Base-by-base conservation (phyloP, 2,113 vertebrate species). In the Macroglossus sobrinus region DNA sequence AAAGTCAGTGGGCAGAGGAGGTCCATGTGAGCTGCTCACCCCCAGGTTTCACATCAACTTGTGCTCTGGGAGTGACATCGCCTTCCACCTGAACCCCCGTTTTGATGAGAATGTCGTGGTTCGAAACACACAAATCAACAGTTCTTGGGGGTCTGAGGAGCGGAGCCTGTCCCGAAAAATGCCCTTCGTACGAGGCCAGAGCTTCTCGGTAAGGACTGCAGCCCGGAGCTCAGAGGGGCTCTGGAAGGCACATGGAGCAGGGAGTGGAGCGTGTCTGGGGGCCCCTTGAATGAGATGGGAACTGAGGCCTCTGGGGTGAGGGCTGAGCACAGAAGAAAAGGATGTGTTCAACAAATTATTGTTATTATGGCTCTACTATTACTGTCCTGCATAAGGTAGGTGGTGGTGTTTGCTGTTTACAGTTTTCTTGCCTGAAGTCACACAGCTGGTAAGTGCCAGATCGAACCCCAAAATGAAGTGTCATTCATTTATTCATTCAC, bases 11-110 rank as follows among this genome's bases (percentile, higher is more conserved):
- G 24, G 35, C 43, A 28, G 30, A 68, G 57, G n/a, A 66, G 19
- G 30, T 30, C 50, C 40, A 26, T 66, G 35, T 13, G 85, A 14
- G 28, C 45, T 43, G 3, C 26, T 35, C 16, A 18, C 14, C 40
- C 28, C 63, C 85, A 99, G 99, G 88, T 98, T 99, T 89, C 1
- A 50, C 24, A 91, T 99, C 95, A 98, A 99, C 92, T 97, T 99
- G 28, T 55, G 93, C 28, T 94, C 89, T 1, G 91, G 76, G 11
- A 91, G 43, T 18, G 98, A 98, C 53, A 96, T 98, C 0, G 98
- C 99, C 38, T 97, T 99, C 82, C 99, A 99, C 64, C 94, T 98
- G 87, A 99, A 99, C 78, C 98, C 98, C 5, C 98, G 98, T 3
- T 98, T 99, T 26, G 50, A 96, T 6, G 98, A 99, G 94, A 98